A percentile compares a stretch with the other conserved stretches of the same genome.
phyloP scores from a whole-genome alignment of 2,113 vertebrate species.

The Brienomyrus longianalis region DNA sequence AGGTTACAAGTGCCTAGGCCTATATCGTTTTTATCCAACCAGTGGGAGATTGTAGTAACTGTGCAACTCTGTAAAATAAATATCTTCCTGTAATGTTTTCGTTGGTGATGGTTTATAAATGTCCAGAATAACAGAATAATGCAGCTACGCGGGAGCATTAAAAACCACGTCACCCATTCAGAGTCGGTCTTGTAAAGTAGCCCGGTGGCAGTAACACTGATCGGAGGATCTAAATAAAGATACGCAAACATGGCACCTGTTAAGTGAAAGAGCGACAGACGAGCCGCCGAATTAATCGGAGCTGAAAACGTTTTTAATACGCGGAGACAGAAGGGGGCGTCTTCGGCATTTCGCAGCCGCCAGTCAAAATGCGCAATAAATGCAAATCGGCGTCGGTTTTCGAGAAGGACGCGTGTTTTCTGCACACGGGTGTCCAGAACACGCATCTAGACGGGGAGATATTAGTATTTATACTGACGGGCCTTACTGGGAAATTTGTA shows the following conservation, averaged over 20 bases:
- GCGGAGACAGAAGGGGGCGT: conserved; percentile 9
- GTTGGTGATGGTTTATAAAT: background rate
- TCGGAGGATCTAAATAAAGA: conserved; percentile 39
- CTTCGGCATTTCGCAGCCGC: background rate
- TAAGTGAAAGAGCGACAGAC: background rate
- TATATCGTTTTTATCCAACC: background rate
- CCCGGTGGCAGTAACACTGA: background rate
- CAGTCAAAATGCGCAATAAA: background rate
- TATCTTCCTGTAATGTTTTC: background rate
- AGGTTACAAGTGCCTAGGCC: background rate
- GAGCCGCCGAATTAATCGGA: background rate
- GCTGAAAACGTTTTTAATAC: background rate
- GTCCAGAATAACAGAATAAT: background rate
- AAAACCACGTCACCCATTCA: background rate
- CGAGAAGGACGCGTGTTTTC: background rate
- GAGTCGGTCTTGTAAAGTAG: background rate
- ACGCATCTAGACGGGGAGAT: background rate
- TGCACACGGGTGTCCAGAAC: background rate
- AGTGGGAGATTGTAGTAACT: background rate
- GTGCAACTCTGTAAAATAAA: background rate
- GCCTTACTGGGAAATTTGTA: background rate
- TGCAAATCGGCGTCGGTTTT: background rate
- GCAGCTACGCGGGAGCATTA: background rate
- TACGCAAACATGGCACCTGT: conserved; percentile 39
- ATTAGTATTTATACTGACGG: background rate